phyloP scores from a whole-genome alignment of 2,113 vertebrate genomes.

The Ascaphus truei region DNA sequence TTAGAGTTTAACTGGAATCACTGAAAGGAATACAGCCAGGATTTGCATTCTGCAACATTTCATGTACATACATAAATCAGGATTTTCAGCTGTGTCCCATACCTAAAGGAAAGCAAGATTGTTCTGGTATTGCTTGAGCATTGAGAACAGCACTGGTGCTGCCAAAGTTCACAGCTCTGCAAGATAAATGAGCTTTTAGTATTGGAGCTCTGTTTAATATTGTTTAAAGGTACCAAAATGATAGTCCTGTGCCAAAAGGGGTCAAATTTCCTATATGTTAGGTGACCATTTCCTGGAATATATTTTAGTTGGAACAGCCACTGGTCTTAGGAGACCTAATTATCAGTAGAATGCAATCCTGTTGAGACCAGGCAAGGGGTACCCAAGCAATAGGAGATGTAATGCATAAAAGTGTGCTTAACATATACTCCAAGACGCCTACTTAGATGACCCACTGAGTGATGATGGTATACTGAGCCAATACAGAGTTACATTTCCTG shows the following conservation, averaged over 20 bases:
- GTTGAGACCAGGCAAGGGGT: slow-evolving; percentile 12
- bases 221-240: slow-evolving; percentile 29
- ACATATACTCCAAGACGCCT: background rate
- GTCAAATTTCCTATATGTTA: slow-evolving; percentile 13
- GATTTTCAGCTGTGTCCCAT: background rate
- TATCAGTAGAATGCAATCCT: slow-evolving; percentile 29
- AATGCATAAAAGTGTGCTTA: background rate
- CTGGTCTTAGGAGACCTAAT: slow-evolving; percentile 21
- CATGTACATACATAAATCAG: background rate
- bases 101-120: background rate
- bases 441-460: slow-evolving; percentile 15
- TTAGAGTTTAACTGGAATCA: no score
- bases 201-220: slow-evolving; percentile 34
- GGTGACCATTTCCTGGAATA: slow-evolving; percentile 35
- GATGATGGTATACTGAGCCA: slow-evolving; percentile 8
- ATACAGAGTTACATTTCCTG: background rate
- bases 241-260: background rate
- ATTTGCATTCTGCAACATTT: background rate
- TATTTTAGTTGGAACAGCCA: slow-evolving; percentile 18
- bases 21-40: background rate
- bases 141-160: slow-evolving; percentile 1
- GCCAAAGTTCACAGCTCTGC: slow-evolving; percentile 29
- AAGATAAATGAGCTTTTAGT: slow-evolving; percentile 35
- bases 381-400: background rate
- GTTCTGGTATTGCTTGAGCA: background rate